Evolutionary conservation across 2,113 vertebrate genomes (phyloP).

Genomic region (Sigmodon hispidus): DNA sequence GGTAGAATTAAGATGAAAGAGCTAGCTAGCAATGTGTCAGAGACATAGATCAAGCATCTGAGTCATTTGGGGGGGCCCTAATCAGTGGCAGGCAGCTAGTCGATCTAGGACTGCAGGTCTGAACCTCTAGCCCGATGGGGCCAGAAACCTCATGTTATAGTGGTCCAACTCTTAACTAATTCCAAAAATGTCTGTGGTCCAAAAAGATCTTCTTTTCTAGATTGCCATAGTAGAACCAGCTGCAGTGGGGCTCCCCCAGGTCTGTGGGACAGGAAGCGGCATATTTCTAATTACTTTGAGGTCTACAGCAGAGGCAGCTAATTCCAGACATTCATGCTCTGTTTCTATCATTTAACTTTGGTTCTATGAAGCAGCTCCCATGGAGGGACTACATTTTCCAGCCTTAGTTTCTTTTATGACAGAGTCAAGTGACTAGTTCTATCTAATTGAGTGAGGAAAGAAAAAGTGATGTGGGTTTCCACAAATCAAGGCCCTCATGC

Average conservation of each 20-base stretch:
- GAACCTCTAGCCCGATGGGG: too few relatives aligned
- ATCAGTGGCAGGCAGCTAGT: too few relatives aligned
- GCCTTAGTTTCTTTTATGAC: not conserved
- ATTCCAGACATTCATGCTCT: not conserved
- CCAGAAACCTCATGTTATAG: too few relatives aligned
- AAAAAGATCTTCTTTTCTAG: conserved; percentile 1
- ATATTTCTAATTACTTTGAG: not conserved
- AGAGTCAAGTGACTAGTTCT: conserved; percentile 1
- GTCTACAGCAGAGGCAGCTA: not conserved
- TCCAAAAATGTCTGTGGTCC: not conserved
- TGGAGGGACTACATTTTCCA: not conserved
- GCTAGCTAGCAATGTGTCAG: too few relatives aligned
- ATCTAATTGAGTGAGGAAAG: not conserved
- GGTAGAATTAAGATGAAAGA: too few relatives aligned
- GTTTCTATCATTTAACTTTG: not conserved
- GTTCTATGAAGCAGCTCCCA: not conserved
- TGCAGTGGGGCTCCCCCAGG: not conserved
- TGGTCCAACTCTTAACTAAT: not conserved
- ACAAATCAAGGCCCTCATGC: not conserved
- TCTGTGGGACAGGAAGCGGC: not conserved
- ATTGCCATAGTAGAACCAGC: not conserved
- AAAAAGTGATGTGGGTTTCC: not conserved
- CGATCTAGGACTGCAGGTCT: too few relatives aligned
- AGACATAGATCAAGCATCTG: too few relatives aligned
- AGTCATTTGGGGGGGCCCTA: too few relatives aligned